These are phyloP conservation scores for Pristionchus japonicus DNA, from an alignment of 2,888 invertebrate species.

Conservation along the genomic window DNA sequence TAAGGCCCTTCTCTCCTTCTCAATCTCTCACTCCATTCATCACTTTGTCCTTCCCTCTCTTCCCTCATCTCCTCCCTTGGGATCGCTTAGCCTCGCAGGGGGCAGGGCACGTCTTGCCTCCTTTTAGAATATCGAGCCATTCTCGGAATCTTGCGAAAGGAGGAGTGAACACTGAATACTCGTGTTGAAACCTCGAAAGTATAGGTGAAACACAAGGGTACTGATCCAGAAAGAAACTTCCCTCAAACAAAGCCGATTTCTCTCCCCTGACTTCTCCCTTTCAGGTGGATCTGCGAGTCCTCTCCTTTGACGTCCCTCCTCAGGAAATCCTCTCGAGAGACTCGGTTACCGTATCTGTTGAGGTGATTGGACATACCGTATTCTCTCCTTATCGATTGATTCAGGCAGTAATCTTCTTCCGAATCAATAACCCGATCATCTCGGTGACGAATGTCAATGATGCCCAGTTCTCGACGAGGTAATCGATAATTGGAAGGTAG, in stretches of 20 bases:
- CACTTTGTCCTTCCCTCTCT: not conserved
- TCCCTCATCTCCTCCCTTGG: not conserved
- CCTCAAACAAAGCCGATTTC: not conserved
- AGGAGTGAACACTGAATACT: not conserved
- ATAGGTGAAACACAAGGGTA: not conserved
- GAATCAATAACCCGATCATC: slow-evolving; percentile 73
- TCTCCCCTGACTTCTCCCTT: slow-evolving; percentile 18
- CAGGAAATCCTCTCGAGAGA: slow-evolving; percentile 82
- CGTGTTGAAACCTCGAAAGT: too few relatives aligned
- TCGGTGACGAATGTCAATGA: slow-evolving; percentile 78
- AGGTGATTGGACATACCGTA: slow-evolving; percentile 60
- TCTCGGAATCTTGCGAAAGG: not conserved
- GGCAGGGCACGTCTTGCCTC: not conserved
- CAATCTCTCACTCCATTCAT: slow-evolving; percentile 39
- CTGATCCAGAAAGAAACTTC: not conserved
- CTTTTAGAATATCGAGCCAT: slow-evolving; percentile 3
- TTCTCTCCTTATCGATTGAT: not conserved
- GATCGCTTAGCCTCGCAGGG: not conserved
- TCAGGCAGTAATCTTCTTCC: slow-evolving; percentile 62
- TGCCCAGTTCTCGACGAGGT: slow-evolving; percentile 90
- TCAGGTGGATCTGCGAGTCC: slow-evolving; percentile 76
- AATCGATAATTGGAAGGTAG: slow-evolving; percentile 47
- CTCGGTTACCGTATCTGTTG: slow-evolving; percentile 78
- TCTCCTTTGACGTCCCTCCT: slow-evolving; percentile 96
- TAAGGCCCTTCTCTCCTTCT: not conserved